A percentile compares a stretch with the other conserved stretches of the same genome.
Conservation (phyloP, 2,888 invertebrate species). For the Sipha maydis region DNA sequence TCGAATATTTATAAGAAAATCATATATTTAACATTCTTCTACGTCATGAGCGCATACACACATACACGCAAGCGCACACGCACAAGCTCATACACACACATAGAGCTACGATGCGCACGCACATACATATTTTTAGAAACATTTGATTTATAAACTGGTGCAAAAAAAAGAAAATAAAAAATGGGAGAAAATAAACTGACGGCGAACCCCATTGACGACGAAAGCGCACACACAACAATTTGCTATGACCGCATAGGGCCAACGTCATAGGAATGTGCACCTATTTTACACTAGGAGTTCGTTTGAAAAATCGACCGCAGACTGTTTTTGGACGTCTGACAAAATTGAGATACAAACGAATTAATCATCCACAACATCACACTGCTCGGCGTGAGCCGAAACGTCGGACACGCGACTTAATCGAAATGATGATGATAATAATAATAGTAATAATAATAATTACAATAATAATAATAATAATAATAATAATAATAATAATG, state of each 20-base stretch:
- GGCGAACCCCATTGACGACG: neutral
- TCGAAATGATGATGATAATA: too few relatives aligned
- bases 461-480: too few relatives aligned
- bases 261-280: conserved; percentile 26
- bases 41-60: too few relatives aligned
- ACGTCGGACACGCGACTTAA: too few relatives aligned
- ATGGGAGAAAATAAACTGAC: conserved; percentile 3
- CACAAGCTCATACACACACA: too few relatives aligned
- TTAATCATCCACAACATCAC: neutral
- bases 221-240: neutral
- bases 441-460: too few relatives aligned
- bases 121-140: conserved; percentile 26
- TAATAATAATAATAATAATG: too few relatives aligned
- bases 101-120: neutral
- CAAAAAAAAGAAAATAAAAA: neutral
- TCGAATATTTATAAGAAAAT: too few relatives aligned
- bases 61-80: neutral
- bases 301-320: conserved; percentile 35
- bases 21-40: too few relatives aligned
- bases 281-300: conserved; percentile 21
- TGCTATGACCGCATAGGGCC: neutral
- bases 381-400: neutral
- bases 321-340: conserved; percentile 34
- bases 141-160: conserved; percentile 23
- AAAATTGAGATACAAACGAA: conserved; percentile 13